phyloP scores from a whole-genome alignment of 1,140 invertebrate species.

The Pygmarrhopalites habei region DNA sequence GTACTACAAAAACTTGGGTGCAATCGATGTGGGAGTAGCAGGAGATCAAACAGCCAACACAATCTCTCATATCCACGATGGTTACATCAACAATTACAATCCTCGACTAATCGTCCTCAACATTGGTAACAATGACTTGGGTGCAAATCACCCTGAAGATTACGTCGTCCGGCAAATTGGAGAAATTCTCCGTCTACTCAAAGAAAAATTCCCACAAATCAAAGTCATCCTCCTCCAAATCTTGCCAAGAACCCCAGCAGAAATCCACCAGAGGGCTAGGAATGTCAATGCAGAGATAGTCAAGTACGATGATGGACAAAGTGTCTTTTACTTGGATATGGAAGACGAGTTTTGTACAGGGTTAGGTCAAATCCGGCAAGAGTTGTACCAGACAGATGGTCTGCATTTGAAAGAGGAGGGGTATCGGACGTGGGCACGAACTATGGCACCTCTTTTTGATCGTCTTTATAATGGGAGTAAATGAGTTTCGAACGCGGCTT shows the following conservation, averaged over 20 bases:
- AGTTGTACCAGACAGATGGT: slow-evolving; percentile 1
- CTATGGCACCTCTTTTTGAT: not conserved
- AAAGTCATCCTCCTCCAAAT: slow-evolving; percentile 10
- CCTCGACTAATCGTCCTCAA: slow-evolving; percentile 8
- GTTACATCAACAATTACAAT: slow-evolving; percentile 7
- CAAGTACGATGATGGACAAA: not conserved
- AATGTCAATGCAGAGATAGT: not conserved
- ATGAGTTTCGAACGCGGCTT: no score
- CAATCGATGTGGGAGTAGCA: not conserved
- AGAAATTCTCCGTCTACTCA: slow-evolving; percentile 8
- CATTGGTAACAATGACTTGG: slow-evolving; percentile 24
- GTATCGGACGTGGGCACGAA: slow-evolving; percentile 1
- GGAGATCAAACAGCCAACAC: slow-evolving; percentile 13
- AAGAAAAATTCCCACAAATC: slow-evolving; percentile 2
- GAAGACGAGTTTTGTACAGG: slow-evolving; percentile 8
- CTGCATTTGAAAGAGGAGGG: slow-evolving; percentile 1
- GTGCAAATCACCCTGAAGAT: not conserved
- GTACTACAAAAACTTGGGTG: slow-evolving; percentile 10
- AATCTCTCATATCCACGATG: slow-evolving; percentile 15
- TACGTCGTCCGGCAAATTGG: not conserved
- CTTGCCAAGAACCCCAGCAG: not conserved
- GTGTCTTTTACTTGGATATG: slow-evolving; percentile 16
- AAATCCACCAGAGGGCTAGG: slow-evolving; percentile 1
- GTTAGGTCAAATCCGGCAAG: not conserved
- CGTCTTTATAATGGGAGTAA: not conserved